Conservation (phyloP, 2,888 invertebrate genomes). For the Trissoscelio sp. region DNA sequence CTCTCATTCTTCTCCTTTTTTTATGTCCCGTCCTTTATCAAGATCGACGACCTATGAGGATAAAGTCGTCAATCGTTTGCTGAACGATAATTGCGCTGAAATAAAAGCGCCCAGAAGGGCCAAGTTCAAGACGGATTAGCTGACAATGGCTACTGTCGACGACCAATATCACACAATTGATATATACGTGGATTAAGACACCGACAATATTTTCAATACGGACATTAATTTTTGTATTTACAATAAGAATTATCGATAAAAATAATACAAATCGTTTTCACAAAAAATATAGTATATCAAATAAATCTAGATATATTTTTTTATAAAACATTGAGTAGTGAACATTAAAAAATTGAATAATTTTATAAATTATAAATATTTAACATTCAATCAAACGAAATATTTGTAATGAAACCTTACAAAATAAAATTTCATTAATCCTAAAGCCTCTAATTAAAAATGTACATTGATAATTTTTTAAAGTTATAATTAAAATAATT, state of each 20-base stretch:
- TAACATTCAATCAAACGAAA: no score
- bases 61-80: conserved; percentile 48
- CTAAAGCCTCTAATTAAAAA: no score
- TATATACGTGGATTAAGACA: conserved; percentile 43
- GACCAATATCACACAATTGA: conserved; percentile 37
- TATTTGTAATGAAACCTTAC: no score
- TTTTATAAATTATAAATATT: no score
- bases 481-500: no score
- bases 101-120: conserved; percentile 28
- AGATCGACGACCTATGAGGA: conserved; percentile 45
- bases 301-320: no score
- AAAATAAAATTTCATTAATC: no score
- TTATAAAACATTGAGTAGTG: no score
- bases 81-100: conserved; percentile 54
- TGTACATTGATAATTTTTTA: no score
- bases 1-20: conserved; percentile 2
- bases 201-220: conserved; percentile 24
- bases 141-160: conserved; percentile 33
- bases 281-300: no score
- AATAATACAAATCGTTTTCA: conserved; percentile 4
- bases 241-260: not conserved
- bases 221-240: conserved; percentile 14
- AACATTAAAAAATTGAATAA: no score
- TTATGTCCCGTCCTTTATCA: conserved; percentile 43
- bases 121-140: conserved; percentile 52